phyloP scores from a whole-genome alignment of 2,797 vertebrate species.

The Saxicola maurus region DNA sequence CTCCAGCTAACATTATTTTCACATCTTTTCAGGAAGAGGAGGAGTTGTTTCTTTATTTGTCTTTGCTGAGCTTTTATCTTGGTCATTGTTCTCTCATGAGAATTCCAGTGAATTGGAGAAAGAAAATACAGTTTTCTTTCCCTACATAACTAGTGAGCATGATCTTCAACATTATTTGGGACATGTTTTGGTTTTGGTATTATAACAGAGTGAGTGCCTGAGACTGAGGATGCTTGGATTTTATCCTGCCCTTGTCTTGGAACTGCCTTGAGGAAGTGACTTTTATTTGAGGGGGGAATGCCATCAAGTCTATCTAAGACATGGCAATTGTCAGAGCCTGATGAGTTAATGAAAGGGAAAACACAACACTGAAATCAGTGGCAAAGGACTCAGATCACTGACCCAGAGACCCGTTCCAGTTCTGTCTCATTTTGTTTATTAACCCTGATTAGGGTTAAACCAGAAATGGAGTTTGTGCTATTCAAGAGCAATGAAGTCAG shows the following conservation, averaged over 20 bases:
- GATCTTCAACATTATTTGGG: not conserved
- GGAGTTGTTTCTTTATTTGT: slow-evolving; percentile 39
- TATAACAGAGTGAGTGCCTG: not conserved
- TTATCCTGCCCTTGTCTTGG: not conserved
- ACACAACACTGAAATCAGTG: not conserved
- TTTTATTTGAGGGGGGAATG: not conserved
- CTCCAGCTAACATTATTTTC: slow-evolving; percentile 43
- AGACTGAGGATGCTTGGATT: not conserved
- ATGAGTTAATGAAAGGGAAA: slow-evolving; percentile 37
- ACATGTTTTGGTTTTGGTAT: not conserved
- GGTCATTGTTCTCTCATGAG: not conserved
- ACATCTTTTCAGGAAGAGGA: slow-evolving; percentile 9
- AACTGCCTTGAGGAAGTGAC: not conserved
- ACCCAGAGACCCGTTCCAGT: not conserved
- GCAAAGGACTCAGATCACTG: not conserved
- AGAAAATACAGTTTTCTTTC: not conserved
- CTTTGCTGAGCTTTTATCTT: slow-evolving; percentile 35
- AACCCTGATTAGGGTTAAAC: not conserved
- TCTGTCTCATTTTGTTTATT: slow-evolving; percentile 18
- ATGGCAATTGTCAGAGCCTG: not conserved
- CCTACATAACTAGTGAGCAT: not conserved
- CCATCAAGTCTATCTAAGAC: not conserved
- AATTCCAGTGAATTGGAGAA: not conserved
- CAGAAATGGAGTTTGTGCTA: not conserved
- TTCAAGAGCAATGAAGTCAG: not conserved